phyloP scores from a whole-genome alignment of 2,113 vertebrate species.

The Phycodurus eques region DNA sequence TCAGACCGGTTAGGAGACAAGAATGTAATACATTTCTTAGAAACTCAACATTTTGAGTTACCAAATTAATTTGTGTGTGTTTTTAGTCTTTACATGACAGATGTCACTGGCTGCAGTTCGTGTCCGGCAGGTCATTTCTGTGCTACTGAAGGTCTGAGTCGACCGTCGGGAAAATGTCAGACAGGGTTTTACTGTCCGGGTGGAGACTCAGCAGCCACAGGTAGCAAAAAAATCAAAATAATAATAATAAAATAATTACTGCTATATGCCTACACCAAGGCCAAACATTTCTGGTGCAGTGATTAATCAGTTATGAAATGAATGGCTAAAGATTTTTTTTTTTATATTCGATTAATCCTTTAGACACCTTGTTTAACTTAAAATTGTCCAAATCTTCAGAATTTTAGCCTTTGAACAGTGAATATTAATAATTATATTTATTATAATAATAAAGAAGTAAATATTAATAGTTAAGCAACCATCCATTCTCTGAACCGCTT shows the following conservation, averaged over 20 bases:
- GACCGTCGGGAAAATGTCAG: slow-evolving; percentile 81
- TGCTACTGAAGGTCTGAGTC: slow-evolving; percentile 70
- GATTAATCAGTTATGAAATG: not conserved
- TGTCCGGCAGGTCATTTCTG: slow-evolving; percentile 84
- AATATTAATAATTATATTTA: too few relatives aligned
- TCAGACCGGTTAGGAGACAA: slow-evolving; percentile 76
- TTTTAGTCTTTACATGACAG: slow-evolving; percentile 74
- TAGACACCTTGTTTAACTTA: too few relatives aligned
- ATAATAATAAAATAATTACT: not conserved
- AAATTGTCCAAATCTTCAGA: too few relatives aligned
- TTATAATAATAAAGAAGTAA: too few relatives aligned
- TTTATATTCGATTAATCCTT: too few relatives aligned
- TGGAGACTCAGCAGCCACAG: slow-evolving; percentile 69
- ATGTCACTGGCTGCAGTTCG: slow-evolving; percentile 69
- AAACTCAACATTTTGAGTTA: not conserved
- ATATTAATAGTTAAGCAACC: too few relatives aligned
- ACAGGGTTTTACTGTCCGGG: slow-evolving; percentile 83
- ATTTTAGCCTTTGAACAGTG: too few relatives aligned
- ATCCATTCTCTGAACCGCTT: too few relatives aligned
- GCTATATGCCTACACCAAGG: not conserved
- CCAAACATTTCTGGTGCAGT: not conserved
- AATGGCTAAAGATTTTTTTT: too few relatives aligned
- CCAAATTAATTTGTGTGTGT: slow-evolving; percentile 7
- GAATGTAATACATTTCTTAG: not conserved
- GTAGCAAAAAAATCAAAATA: slow-evolving; percentile 28